Evolutionary conservation across 1,140 invertebrate genomes (phyloP).

Genomic region (Nebria ingens): DNA sequence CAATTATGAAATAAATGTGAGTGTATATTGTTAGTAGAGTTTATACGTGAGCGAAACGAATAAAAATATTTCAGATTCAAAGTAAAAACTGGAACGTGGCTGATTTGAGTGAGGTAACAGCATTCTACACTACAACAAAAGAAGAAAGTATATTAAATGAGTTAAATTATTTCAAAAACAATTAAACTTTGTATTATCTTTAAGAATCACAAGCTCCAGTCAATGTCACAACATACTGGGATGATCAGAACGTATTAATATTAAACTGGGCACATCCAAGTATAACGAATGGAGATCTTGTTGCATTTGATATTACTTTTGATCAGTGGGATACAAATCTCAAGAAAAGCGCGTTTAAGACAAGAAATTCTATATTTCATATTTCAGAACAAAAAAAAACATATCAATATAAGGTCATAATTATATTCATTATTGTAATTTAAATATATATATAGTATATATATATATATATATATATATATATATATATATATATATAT

Average conservation of each 20-base stretch:
- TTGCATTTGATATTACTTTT: not conserved
- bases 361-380: not conserved
- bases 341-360: too few species aligned
- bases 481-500: not conserved
- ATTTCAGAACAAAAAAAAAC: not conserved
- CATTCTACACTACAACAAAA: too few species aligned
- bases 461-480: not conserved
- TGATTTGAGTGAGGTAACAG: too few species aligned
- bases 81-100: too few species aligned
- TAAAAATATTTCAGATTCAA: too few species aligned
- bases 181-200: too few species aligned
- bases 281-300: not conserved
- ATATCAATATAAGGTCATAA: not conserved
- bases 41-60: too few species aligned
- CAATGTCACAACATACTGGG: not conserved
- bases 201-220: not conserved
- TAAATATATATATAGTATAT: not conserved
- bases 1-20: not conserved
- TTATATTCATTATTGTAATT: not conserved
- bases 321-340: not conserved
- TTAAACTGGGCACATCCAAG: not conserved
- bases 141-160: too few species aligned
- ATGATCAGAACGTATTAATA: not conserved
- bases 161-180: too few species aligned
- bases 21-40: too few species aligned